phyloP scores from a whole-genome alignment of 2,113 vertebrate species.

The Scortum barcoo region DNA sequence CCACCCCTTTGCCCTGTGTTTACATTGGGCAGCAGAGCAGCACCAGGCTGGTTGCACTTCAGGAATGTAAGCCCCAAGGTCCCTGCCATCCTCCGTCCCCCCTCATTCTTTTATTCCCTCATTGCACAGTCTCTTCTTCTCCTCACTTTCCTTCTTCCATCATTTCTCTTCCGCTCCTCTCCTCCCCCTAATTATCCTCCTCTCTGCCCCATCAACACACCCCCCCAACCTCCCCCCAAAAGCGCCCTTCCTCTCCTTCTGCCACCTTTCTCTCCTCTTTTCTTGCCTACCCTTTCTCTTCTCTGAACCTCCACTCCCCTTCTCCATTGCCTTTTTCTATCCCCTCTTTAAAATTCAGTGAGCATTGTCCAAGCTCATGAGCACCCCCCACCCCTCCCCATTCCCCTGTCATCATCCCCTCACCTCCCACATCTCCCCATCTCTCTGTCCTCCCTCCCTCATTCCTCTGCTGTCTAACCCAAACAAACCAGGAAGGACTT shows the following conservation, averaged over 20 bases:
- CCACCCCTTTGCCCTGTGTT: conserved; percentile 67
- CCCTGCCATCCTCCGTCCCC: conserved; percentile 37
- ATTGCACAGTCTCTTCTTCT: conserved; percentile 15
- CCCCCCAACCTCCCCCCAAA: neutral
- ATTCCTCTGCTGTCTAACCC: conserved; percentile 77
- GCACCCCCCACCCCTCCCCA: conserved; percentile 13
- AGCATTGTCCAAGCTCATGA: conserved; percentile 54
- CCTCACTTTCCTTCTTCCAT: conserved; percentile 20
- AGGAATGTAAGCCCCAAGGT: conserved; percentile 77
- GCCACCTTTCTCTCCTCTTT: conserved; percentile 42
- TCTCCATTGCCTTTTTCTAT: conserved; percentile 27
- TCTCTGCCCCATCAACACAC: conserved; percentile 10
- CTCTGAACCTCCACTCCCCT: conserved; percentile 27
- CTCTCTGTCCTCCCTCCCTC: conserved; percentile 56
- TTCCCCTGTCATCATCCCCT: conserved; percentile 59
- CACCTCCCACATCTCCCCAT: conserved; percentile 53
- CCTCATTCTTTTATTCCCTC: conserved; percentile 35
- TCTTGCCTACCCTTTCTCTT: conserved; percentile 15
- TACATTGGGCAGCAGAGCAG: conserved; percentile 76
- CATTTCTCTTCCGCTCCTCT: neutral
- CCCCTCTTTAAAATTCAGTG: conserved; percentile 65
- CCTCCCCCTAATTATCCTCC: conserved; percentile 41
- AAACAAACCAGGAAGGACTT: conserved; percentile 78
- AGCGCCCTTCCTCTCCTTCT: conserved; percentile 17
- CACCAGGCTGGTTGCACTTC: conserved; percentile 73